These are phyloP conservation scores for Gryllus longicercus DNA, from an alignment of 2,888 invertebrate species.

Conservation along the genomic window DNA sequence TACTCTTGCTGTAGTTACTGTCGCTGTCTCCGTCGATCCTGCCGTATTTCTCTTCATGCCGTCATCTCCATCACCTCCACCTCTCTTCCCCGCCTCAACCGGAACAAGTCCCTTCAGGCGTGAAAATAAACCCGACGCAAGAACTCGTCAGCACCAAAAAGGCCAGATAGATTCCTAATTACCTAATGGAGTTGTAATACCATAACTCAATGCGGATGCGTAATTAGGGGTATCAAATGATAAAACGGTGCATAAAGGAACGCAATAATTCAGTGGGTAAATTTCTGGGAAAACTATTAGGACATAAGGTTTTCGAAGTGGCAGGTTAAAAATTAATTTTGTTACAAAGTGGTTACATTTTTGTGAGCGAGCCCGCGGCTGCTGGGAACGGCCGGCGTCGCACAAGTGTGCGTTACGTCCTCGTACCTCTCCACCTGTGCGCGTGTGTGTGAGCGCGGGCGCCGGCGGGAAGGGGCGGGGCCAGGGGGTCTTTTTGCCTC, in stretches of 20 bases:
- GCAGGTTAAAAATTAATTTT: background rate
- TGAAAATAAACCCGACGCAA: background rate
- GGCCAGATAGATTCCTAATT: background rate
- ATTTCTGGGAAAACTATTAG: background rate
- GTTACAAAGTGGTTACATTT: background rate
- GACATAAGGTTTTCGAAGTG: background rate
- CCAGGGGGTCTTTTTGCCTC: background rate
- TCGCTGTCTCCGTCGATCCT: background rate
- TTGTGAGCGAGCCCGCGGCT: background rate
- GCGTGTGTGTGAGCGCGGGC: background rate
- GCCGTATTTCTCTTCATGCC: background rate
- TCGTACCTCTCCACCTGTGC: background rate
- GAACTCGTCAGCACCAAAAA: background rate
- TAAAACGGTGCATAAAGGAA: background rate
- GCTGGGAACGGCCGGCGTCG: background rate
- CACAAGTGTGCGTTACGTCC: background rate
- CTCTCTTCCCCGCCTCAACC: background rate
- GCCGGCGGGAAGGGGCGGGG: background rate
- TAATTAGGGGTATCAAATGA: constrained; percentile 7
- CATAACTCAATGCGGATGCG: background rate
- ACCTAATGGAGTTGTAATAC: constrained; percentile 1
- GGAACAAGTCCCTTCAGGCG: background rate
- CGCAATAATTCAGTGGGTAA: background rate
- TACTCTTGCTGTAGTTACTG: too few relatives aligned
- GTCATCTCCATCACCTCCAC: background rate